Conservation (phyloP, 2,113 vertebrate species). For the Limanda limanda region DNA sequence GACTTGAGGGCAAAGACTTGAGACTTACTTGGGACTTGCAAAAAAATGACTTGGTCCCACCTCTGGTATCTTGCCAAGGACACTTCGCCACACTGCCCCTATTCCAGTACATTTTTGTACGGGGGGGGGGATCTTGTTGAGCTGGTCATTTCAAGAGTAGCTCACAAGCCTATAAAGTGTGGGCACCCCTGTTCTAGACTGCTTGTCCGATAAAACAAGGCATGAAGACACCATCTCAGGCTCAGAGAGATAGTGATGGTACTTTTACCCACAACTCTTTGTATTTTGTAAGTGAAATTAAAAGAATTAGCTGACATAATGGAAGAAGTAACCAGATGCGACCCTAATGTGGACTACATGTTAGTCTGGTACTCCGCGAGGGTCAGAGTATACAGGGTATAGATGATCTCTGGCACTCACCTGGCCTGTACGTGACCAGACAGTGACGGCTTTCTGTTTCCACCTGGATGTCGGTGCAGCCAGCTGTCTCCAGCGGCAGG, state of each 20-base stretch:
- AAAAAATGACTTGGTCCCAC: too few relatives aligned
- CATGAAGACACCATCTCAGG: not conserved
- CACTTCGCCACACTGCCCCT: too few relatives aligned
- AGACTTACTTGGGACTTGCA: too few relatives aligned
- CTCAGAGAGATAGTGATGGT: too few relatives aligned
- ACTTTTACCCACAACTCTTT: not conserved
- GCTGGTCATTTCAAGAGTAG: too few relatives aligned
- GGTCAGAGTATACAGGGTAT: not conserved
- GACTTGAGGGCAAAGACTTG: too few relatives aligned
- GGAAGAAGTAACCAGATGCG: not conserved
- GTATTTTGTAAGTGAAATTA: not conserved
- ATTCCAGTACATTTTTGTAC: too few relatives aligned
- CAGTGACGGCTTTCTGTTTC: conserved; percentile 91
- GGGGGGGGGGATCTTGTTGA: too few relatives aligned
- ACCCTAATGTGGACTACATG: not conserved
- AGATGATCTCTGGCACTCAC: conserved; percentile 34
- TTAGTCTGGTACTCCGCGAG: too few relatives aligned
- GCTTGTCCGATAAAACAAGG: not conserved
- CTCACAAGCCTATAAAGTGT: too few relatives aligned
- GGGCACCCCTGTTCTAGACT: too few relatives aligned
- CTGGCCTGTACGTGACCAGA: conserved; percentile 90
- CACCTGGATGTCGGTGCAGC: conserved; percentile 92
- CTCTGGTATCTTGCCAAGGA: too few relatives aligned
- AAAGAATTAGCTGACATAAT: not conserved
- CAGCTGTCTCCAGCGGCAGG: conserved; percentile 87